These are phyloP conservation scores for Naso thynnoides DNA, from an alignment of 2,797 vertebrate species.

Conservation along the genomic window DNA sequence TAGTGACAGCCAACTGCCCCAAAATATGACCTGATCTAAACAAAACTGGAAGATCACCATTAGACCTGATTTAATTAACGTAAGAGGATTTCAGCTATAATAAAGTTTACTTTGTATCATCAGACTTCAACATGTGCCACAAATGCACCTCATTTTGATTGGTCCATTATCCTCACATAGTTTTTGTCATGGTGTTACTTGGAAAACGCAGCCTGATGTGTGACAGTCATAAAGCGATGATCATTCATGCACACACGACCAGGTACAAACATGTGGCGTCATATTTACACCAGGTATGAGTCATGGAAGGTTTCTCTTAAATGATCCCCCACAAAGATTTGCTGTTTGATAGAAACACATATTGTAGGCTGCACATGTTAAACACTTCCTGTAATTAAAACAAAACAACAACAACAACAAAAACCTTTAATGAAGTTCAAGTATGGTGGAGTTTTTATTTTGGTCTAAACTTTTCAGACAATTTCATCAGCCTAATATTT, in stretches of 20 bases:
- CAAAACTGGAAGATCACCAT: no score
- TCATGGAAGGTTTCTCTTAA: conserved; percentile 31
- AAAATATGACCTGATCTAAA: no score
- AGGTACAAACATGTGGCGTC: conserved; percentile 25
- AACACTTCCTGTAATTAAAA: conserved; percentile 6
- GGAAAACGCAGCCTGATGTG: conserved; percentile 2
- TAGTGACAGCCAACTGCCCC: no score
- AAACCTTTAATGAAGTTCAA: background rate
- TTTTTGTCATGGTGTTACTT: conserved; percentile 23
- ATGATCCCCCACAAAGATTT: background rate
- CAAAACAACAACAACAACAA: no score
- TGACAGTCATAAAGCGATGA: conserved; percentile 2
- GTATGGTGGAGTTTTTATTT: background rate
- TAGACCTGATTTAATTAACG: no score
- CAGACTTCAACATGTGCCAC: background rate
- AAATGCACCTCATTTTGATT: no score
- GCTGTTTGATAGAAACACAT: background rate
- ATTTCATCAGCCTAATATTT: background rate
- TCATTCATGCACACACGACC: conserved; percentile 20
- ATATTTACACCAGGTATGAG: conserved; percentile 38
- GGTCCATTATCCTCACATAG: conserved; percentile 29
- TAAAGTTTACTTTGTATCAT: background rate
- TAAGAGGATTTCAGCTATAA: background rate
- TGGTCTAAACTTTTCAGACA: background rate
- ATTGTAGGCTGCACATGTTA: background rate